Evolutionary conservation across 1,140 invertebrate species (phyloP).

Genomic region (Diachasma alloeum): DNA sequence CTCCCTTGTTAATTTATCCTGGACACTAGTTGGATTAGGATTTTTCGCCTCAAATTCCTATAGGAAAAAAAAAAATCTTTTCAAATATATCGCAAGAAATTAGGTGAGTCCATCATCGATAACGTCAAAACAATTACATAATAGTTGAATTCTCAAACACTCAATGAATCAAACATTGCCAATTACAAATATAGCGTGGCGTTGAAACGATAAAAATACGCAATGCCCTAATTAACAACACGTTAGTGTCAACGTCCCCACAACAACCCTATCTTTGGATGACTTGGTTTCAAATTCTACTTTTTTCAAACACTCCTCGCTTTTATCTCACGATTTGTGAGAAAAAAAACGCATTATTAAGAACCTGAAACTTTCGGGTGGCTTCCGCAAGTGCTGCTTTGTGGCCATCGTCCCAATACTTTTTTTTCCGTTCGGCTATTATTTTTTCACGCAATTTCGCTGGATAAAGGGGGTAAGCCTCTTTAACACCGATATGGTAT

Average conservation of each 20-base stretch:
- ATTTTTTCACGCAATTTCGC: slow-evolving; percentile 83
- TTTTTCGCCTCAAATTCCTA: slow-evolving; percentile 74
- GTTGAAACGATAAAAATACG: slow-evolving; percentile 52
- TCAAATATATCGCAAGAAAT: background rate
- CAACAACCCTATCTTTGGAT: slow-evolving; percentile 51
- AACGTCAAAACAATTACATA: slow-evolving; percentile 21
- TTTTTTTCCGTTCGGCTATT: slow-evolving; percentile 83
- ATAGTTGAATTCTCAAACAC: slow-evolving; percentile 2
- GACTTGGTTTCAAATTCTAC: slow-evolving; percentile 43
- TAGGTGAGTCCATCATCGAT: slow-evolving; percentile 1
- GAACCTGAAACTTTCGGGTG: slow-evolving; percentile 73
- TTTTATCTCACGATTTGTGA: slow-evolving; percentile 16
- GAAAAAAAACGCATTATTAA: slow-evolving; percentile 5
- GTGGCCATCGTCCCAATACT: slow-evolving; percentile 85
- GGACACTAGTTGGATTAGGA: slow-evolving; percentile 65
- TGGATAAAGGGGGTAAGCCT: slow-evolving; percentile 88
- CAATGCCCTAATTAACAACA: slow-evolving; percentile 53
- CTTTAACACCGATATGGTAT: slow-evolving; percentile 88
- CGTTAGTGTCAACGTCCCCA: slow-evolving; percentile 40
- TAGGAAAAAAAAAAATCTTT: background rate
- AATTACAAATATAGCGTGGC: slow-evolving; percentile 61
- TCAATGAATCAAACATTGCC: slow-evolving; percentile 52
- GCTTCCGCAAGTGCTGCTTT: slow-evolving; percentile 82
- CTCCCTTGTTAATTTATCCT: slow-evolving; percentile 88
- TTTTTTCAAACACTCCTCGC: slow-evolving; percentile 19